These are phyloP conservation scores for Lordiphosa collinella DNA, from an alignment of 1,140 invertebrate genomes.

Conservation along the genomic window DNA sequence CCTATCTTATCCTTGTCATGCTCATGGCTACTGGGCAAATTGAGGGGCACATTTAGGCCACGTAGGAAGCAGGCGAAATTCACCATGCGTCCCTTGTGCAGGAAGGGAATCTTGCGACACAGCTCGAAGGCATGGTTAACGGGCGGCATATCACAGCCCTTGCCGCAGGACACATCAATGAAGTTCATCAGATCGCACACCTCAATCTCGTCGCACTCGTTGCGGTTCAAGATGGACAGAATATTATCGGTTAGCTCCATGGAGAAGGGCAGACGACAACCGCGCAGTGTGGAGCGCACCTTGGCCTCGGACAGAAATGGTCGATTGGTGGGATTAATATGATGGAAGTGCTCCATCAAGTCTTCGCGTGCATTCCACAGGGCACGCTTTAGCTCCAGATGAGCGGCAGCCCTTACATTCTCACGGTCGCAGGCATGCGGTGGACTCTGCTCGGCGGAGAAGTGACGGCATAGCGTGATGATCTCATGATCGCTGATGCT, in stretches of 20 bases:
- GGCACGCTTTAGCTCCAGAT: conserved; percentile 84
- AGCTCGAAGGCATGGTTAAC: conserved; percentile 70
- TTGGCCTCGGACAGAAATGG: conserved; percentile 82
- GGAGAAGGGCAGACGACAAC: conserved; percentile 84
- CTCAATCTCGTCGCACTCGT: conserved; percentile 83
- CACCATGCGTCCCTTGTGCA: conserved; percentile 57
- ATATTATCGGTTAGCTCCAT: conserved; percentile 84
- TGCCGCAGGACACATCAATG: conserved; percentile 58
- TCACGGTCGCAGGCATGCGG: conserved; percentile 69
- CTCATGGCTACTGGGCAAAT: conserved; percentile 14
- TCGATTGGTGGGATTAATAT: conserved; percentile 82
- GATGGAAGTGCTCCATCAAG: conserved; percentile 84
- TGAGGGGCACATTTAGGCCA: conserved; percentile 36
- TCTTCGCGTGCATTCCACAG: conserved; percentile 86
- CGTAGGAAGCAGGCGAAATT: conserved; percentile 64
- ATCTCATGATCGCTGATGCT: conserved; percentile 89
- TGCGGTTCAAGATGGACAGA: conserved; percentile 83
- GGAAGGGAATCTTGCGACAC: conserved; percentile 67
- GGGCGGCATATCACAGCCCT: conserved; percentile 59
- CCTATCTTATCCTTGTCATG: conserved; percentile 11
- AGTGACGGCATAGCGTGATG: conserved; percentile 85
- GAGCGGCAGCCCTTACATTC: conserved; percentile 82
- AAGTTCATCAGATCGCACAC: conserved; percentile 73
- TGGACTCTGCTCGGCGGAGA: conserved; percentile 80
- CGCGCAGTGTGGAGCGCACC: conserved; percentile 84